phyloP scores from a whole-genome alignment of 2,888 invertebrate species.

The Bugula neritina region DNA sequence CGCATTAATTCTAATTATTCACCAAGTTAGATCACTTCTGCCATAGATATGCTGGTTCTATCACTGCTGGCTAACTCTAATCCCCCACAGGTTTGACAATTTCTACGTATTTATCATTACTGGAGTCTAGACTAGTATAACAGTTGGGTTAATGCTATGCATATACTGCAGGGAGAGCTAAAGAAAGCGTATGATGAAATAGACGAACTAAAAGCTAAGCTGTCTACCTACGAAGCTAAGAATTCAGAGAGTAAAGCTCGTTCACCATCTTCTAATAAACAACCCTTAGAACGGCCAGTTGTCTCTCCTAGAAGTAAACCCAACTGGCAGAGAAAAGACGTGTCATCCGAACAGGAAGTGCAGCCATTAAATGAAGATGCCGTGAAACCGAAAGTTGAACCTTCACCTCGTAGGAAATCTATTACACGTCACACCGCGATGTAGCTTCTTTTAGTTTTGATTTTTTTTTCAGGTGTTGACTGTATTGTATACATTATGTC shows the following conservation, averaged over 20 bases:
- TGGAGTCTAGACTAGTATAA: no score
- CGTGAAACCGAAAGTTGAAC: not conserved
- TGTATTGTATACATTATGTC: no score
- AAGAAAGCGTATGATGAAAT: not conserved
- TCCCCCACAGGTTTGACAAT: no score
- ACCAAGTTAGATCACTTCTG: no score
- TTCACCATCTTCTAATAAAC: not conserved
- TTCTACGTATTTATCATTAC: no score
- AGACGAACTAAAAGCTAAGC: not conserved
- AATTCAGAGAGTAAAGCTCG: no score
- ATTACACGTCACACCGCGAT: not conserved
- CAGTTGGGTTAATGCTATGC: no score
- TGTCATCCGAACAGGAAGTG: not conserved
- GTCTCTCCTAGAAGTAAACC: not conserved
- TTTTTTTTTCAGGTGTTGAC: no score
- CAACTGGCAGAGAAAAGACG: not conserved
- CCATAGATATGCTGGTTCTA: no score
- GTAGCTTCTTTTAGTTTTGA: no score
- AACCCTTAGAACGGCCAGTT: not conserved
- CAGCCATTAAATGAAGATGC: not conserved
- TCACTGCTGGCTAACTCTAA: no score
- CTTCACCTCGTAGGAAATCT: not conserved
- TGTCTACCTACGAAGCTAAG: not conserved
- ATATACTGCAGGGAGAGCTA: not conserved
- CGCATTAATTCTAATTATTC: no score